phyloP scores from a whole-genome alignment of 2,797 vertebrate species.

The Todus mexicanus region DNA sequence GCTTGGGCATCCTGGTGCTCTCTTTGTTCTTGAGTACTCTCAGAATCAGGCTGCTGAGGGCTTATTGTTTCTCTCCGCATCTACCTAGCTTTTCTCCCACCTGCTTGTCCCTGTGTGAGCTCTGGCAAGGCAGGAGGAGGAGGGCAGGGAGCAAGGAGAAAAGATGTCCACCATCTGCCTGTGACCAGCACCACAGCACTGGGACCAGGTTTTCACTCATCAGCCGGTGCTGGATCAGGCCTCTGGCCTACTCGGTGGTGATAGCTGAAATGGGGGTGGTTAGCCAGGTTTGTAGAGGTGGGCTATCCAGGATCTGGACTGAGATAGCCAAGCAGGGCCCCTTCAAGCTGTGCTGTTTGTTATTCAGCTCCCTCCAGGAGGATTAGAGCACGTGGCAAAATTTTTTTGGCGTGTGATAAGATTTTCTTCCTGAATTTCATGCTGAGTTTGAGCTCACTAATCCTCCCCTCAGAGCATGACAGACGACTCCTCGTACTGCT shows the following conservation, averaged over 20 bases:
- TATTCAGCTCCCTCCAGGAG: neutral
- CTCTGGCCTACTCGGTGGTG: neutral
- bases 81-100: neutral
- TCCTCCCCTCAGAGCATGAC: neutral
- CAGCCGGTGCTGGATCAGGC: neutral
- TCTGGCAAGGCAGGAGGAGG: neutral
- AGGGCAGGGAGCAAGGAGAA: neutral
- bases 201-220: neutral
- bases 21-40: rapidly evolving
- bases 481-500: neutral
- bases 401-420: neutral
- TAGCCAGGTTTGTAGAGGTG: neutral
- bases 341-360: neutral
- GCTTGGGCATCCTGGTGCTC: neutral
- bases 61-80: rapidly evolving
- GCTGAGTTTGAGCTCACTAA: constrained; percentile 28
- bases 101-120: neutral
- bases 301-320: neutral
- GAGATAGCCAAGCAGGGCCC: neutral
- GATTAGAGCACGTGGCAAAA: neutral
- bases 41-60: neutral
- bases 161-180: neutral
- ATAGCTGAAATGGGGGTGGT: neutral
- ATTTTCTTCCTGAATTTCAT: constrained; percentile 28
- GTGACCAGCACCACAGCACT: rapidly evolving